A percentile compares a stretch with the other conserved stretches of the same genome.
Evolutionary conservation across 2,888 invertebrate genomes (phyloP).

Genomic region (Mythimna albipuncta): DNA sequence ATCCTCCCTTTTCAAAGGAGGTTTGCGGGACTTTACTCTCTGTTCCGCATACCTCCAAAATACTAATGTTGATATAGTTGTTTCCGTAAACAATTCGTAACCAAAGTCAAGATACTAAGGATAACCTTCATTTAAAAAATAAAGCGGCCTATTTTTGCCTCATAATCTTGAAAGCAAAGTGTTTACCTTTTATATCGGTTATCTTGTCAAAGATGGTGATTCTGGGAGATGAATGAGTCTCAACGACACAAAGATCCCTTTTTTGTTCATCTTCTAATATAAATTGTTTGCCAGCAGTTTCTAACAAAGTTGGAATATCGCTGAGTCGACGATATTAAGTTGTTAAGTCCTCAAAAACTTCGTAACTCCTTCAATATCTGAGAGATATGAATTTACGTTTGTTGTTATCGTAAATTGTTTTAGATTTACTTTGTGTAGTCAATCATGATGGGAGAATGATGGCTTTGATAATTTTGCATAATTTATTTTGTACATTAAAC

Average conservation of each 20-base stretch:
- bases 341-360: constrained; percentile 58
- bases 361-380: constrained; percentile 55
- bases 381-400: constrained; percentile 45
- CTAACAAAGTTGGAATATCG: constrained; percentile 54
- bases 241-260: constrained; percentile 41
- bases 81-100: constrained; percentile 1
- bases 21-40: no score
- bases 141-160: constrained; percentile 33
- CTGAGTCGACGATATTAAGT: constrained; percentile 56
- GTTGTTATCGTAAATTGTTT: constrained; percentile 55
- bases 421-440: constrained; percentile 28
- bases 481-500: neutral
- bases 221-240: constrained; percentile 49
- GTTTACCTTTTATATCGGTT: constrained; percentile 52
- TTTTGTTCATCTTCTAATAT: constrained; percentile 56
- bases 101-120: constrained; percentile 6
- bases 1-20: no score
- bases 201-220: constrained; percentile 56
- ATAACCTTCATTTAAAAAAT: constrained; percentile 27
- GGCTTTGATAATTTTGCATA: neutral
- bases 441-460: constrained; percentile 5
- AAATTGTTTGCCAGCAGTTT: constrained; percentile 59
- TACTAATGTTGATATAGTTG: constrained; percentile 1
- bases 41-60: no score
- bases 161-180: constrained; percentile 45